Base-by-base conservation (phyloP, 2,113 vertebrate genomes). In the Scartelaos histophorus region DNA sequence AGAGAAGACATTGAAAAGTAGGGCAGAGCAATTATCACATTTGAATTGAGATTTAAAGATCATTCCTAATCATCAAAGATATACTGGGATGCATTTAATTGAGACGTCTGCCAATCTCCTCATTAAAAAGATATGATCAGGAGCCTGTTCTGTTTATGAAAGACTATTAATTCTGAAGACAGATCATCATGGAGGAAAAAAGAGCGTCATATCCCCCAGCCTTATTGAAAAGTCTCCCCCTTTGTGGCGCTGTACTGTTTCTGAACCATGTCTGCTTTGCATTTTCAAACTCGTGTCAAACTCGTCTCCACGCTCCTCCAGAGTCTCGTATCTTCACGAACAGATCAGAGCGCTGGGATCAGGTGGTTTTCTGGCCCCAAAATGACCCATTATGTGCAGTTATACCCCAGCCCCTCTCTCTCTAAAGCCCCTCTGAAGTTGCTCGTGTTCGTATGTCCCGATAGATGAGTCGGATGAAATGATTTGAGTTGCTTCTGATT, bases 401-500 rank as follows among this genome's bases (percentile, higher is more conserved):
- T 66, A 66, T 46, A 46, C 43, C 38, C 1, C 19, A 1, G 43
- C 13, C 64, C 29, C 38, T 22, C n/a, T n/a, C n/a, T n/a, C 43
- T 46, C 35, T 22, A 46, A 66, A 66, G 12, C 35, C 35, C 34
- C n/a, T 46, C 60, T 35, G 60, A 38, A 38, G 60, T n/a, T 29
- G 13, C 1, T 13, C 53, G 1, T 43, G 9, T 53, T 72, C 34
- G 67, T 53, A 25, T 24, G 9, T 73, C 69, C 24, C 9, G 46
- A 22, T 67, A 47, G 64, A 71, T 57, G 35, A 73, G 66, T 58
- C 43, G 75, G 49, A 22, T 49, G 7, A 65, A 67, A 70, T 46
- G 0, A 67, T 73, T 80, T 64, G 16, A 74, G 58, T 49, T 24
- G 47, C 10, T 74, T 74, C 58, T 70, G 19, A 78, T 53, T 53